phyloP scores from a whole-genome alignment of 2,888 invertebrate species.

The Latrodectus hesperus region DNA sequence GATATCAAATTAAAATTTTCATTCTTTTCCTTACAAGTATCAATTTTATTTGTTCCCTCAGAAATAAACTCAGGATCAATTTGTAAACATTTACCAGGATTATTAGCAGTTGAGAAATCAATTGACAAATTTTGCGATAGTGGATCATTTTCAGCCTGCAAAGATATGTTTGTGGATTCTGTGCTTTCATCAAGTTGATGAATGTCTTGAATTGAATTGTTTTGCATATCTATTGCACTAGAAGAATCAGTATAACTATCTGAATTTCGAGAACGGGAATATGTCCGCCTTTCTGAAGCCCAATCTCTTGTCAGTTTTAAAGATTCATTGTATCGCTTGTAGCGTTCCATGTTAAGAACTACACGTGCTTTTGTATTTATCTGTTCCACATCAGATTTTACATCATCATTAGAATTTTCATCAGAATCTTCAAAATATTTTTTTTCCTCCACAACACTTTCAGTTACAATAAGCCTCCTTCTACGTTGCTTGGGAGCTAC shows the following conservation, averaged over 20 bases:
- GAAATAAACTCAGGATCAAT: not conserved
- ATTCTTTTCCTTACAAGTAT: not conserved
- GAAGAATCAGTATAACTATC: slow-evolving; percentile 29
- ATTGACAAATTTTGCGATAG: not conserved
- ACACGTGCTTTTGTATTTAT: slow-evolving; percentile 46
- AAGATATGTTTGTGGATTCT: slow-evolving; percentile 13
- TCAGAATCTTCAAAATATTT: slow-evolving; percentile 49
- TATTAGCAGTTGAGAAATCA: not conserved
- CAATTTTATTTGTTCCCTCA: not conserved
- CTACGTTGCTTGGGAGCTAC: slow-evolving; percentile 6
- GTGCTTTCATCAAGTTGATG: slow-evolving; percentile 15
- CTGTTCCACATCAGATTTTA: not conserved
- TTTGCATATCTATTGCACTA: not conserved
- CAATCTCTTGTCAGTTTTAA: slow-evolving; percentile 53
- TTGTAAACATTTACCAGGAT: not conserved
- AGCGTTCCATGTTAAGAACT: slow-evolving; percentile 37
- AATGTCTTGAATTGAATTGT: slow-evolving; percentile 26
- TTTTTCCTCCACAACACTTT: slow-evolving; percentile 31
- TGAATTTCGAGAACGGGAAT: slow-evolving; percentile 38
- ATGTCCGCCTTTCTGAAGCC: slow-evolving; percentile 47
- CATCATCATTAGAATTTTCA: not conserved
- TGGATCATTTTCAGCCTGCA: not conserved
- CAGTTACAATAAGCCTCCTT: slow-evolving; percentile 22
- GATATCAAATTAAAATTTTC: not conserved
- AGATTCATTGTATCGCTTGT: slow-evolving; percentile 51